Evolutionary conservation across 2,113 vertebrate genomes (phyloP).

Genomic region (Oncorhynchus keta): DNA sequence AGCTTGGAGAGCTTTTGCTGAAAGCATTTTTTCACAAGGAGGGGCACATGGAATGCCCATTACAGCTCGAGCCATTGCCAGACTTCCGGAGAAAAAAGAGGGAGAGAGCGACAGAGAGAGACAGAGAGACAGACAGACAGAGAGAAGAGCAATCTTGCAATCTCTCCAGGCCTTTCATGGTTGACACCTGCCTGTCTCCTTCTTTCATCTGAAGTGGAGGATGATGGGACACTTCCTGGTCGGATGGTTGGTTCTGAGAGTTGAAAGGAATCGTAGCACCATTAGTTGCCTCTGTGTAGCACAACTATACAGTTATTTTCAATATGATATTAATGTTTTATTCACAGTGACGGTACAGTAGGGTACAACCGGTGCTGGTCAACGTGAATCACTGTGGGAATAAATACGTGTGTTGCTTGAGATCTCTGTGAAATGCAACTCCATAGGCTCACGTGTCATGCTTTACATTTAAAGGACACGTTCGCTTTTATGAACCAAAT

Average conservation of each 20-base stretch:
- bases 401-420: not conserved
- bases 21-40: constrained; percentile 38
- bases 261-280: constrained; percentile 25
- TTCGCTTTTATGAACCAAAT: no score
- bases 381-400: not conserved
- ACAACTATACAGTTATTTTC: constrained; percentile 44
- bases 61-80: constrained; percentile 40
- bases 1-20: constrained; percentile 38
- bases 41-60: constrained; percentile 31
- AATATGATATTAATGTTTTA: constrained; percentile 66
- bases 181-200: constrained; percentile 37
- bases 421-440: not conserved
- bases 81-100: constrained; percentile 18
- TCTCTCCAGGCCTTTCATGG: constrained; percentile 22
- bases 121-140: not conserved
- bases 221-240: constrained; percentile 8
- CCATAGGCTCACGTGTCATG: no score
- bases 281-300: constrained; percentile 37
- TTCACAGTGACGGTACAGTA: constrained; percentile 56
- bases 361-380: constrained; percentile 14
- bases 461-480: no score
- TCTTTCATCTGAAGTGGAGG: not conserved
- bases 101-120: not conserved
- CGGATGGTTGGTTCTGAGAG: constrained; percentile 27
- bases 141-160: not conserved